Evolutionary conservation across 2,888 invertebrate genomes (phyloP), one percentile per base, ranked within the genome.

Genomic region (Ischnura elegans): DNA sequence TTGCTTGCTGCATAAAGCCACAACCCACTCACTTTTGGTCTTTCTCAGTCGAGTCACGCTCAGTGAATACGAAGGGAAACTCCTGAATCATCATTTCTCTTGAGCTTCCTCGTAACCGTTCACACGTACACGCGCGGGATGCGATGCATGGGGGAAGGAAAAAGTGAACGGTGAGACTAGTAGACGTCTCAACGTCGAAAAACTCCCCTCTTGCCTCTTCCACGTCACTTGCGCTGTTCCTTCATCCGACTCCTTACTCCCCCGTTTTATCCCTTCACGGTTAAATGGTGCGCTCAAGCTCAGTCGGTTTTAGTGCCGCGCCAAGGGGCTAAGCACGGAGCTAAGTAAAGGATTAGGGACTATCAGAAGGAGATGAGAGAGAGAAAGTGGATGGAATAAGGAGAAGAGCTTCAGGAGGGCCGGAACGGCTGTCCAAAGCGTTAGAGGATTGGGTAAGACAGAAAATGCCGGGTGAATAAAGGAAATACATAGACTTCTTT

Each of bases 281-380:
- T 86, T 86, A 86, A 86, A 86, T 86, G 86, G 43, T 46, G 43
- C 86, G 86, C 86, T 86, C 46, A 86, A n/a, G 86, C 25, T 86
- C 13, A 86, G 86, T 46, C 86, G 86, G 86, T 86, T 86, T 76
- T 86, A 86, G 19, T 86, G 86, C 45, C 45, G 86, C 46, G 46
- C n/a, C 45, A 86, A 46, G 86, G 86, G 46, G 45, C 21, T 45
- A 86, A 86, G 86, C 45, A n/a, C 13, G 45, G 86, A 45, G 21
- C 86, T 46, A 46, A 45, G 86, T 43, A 21, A 86, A 86, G 86
- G 86, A 86, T n/a, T 43, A 86, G n/a, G 43, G 43, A 25, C 46
- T n/a, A 45, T 46, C 45, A 21, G 10, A 43, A 86, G 86, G 45
- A 25, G 25, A 36, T 10, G 85, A 36, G 36, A 21, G 85, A 85